Evolutionary conservation across 2,113 vertebrate genomes (phyloP), one percentile per base, ranked within the genome.

Genomic region (Helogale parvula): DNA sequence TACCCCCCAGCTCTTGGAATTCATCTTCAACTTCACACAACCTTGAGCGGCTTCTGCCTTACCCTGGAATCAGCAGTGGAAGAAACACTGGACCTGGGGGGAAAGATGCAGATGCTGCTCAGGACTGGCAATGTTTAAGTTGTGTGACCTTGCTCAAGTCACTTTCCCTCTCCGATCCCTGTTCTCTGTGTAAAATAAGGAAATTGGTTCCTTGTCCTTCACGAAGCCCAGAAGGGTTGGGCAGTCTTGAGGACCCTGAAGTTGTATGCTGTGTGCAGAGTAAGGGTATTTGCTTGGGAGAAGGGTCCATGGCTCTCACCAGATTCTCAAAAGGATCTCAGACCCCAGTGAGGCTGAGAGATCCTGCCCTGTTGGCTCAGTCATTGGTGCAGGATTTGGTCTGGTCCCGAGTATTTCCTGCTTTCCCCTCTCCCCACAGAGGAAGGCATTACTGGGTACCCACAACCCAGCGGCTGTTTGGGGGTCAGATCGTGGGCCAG

Each of bases 401-500:
- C 29, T 6, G 85, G n/a, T 19, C 31, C 31, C 29, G 80, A 77
- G 50, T 81, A 66, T 82, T 54, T 86, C 41, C 90, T 54, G 54
- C 60, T 96, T 86, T 98, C 71, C 31, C 41, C 69, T 98, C 84
- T 90, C 25, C 80, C 90, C 57, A 69, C 98, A 99, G 99, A 97
- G 99, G 99, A 87, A 99, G 98, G 33, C 99, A 99, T 98, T 99
- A 99, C 98, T 99, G 99, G 99, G 98, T 99, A 7, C 99, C 99
- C 3, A 98, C 97, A 10, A 98, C 96, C 29, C 98, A 98, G 97
- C 99, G 99, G 10, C 98, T 99, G 50, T 99, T 99, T 97, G 99
- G 99, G 7, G 99, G 99, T 27, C 99, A 99, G 98, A 99, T 99
- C 54, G 98, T 99, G 71, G 99, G 99, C 8, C 99, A 99, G 98